Conservation (phyloP, 2,797 vertebrate genomes). For the Argyrosomus regius region DNA sequence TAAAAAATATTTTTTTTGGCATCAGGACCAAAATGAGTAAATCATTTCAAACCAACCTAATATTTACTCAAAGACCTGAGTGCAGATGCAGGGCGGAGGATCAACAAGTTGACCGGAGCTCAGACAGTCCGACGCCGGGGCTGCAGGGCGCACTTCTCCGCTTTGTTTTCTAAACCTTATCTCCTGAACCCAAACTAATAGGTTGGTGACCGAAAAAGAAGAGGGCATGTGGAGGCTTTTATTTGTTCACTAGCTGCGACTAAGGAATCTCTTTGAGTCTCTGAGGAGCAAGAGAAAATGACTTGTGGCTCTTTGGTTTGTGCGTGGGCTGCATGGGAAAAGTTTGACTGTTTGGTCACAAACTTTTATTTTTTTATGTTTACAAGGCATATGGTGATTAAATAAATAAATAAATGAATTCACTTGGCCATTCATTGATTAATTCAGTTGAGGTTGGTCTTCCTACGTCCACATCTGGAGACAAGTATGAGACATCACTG, state of each 20-base stretch:
- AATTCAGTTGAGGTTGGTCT: slow-evolving; percentile 11
- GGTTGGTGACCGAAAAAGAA: slow-evolving; percentile 82
- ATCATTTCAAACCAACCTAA: slow-evolving; percentile 8
- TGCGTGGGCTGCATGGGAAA: slow-evolving; percentile 13
- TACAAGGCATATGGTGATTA: neutral
- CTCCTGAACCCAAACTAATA: slow-evolving; percentile 77
- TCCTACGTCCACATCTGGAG: slow-evolving; percentile 46
- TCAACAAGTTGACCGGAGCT: slow-evolving; percentile 84
- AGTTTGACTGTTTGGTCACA: slow-evolving; percentile 17
- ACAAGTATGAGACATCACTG: slow-evolving; percentile 12
- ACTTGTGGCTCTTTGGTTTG: neutral
- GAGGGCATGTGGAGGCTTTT: slow-evolving; percentile 70
- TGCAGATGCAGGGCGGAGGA: slow-evolving; percentile 81
- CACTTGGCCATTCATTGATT: slow-evolving; percentile 6
- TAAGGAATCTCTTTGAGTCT: slow-evolving; percentile 65
- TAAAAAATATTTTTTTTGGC: neutral
- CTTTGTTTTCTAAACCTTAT: slow-evolving; percentile 89
- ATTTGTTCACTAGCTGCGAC: slow-evolving; percentile 65
- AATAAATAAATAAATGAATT: slow-evolving; percentile 8
- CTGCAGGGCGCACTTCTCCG: slow-evolving; percentile 84
- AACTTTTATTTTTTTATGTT: slow-evolving; percentile 10
- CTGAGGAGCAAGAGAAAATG: slow-evolving; percentile 1
- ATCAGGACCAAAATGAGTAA: neutral
- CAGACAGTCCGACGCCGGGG: slow-evolving; percentile 91
- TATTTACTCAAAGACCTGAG: slow-evolving; percentile 23